These are phyloP conservation scores for Crenuchus spilurus DNA, from an alignment of 2,797 vertebrate species.

Conservation along the genomic window DNA sequence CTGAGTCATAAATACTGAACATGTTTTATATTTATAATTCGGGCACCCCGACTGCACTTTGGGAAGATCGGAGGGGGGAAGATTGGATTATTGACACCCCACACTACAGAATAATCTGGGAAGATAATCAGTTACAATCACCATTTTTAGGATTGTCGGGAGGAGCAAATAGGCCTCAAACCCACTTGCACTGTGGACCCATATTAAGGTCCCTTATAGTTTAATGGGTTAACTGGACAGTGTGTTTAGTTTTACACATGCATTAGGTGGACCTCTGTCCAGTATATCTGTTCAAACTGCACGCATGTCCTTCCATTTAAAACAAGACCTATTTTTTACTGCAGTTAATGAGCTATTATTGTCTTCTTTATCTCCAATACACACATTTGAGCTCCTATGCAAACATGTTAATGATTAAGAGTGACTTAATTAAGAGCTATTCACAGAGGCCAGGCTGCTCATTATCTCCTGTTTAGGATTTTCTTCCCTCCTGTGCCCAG, in stretches of 20 bases:
- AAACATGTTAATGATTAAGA: slow-evolving; percentile 51
- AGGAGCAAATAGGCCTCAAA: too few species aligned
- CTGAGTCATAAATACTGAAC: too few species aligned
- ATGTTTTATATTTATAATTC: too few species aligned
- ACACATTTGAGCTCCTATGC: slow-evolving; percentile 33
- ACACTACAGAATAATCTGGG: too few species aligned
- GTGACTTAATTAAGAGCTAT: slow-evolving; percentile 49
- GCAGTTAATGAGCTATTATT: neutral
- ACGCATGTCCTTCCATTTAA: neutral
- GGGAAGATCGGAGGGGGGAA: too few species aligned
- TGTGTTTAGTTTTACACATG: neutral
- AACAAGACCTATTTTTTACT: neutral
- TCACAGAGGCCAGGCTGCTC: slow-evolving; percentile 55
- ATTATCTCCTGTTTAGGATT: slow-evolving; percentile 54
- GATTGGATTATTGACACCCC: too few species aligned
- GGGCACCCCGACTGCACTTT: too few species aligned
- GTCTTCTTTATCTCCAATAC: slow-evolving; percentile 33
- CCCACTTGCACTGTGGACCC: too few species aligned
- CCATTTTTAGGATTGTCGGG: too few species aligned
- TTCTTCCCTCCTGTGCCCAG: slow-evolving; percentile 25
- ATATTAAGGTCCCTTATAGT: too few species aligned
- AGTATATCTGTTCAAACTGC: neutral
- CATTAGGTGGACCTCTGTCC: neutral
- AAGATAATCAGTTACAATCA: too few species aligned
- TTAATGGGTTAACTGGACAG: too few species aligned